Percentiles rank a stretch among this genome's conserved stretches.
phyloP scores from a whole-genome alignment of 2,888 invertebrate genomes.

The Poecilus cupreus region DNA sequence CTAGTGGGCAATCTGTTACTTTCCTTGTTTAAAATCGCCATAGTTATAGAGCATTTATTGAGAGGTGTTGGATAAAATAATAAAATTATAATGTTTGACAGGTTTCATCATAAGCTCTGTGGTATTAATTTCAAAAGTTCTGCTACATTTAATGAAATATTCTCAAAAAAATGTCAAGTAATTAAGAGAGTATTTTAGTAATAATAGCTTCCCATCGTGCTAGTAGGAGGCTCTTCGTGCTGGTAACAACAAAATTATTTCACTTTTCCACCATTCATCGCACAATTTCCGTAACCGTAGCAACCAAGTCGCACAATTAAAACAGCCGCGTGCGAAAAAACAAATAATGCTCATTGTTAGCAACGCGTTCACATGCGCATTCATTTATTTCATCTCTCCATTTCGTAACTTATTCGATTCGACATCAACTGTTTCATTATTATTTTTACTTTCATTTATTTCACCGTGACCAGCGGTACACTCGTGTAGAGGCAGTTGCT shows the following conservation, averaged over 20 bases:
- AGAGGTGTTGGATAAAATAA: too few species aligned
- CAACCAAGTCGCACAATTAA: conserved; percentile 5
- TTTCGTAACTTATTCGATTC: conserved; percentile 25
- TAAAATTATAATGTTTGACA: too few species aligned
- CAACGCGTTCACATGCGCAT: conserved; percentile 54
- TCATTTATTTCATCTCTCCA: conserved; percentile 10
- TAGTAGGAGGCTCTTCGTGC: neutral
- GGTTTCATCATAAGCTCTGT: too few species aligned
- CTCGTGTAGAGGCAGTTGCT: neutral
- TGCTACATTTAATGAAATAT: too few species aligned
- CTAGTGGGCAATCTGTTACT: too few species aligned
- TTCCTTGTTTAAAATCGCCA: too few species aligned
- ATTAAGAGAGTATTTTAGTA: neutral
- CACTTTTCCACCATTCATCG: conserved; percentile 28
- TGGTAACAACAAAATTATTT: conserved; percentile 22
- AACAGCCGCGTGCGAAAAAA: conserved; percentile 52
- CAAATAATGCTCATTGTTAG: conserved; percentile 51
- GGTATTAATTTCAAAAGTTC: too few species aligned
- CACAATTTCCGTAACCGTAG: conserved; percentile 25
- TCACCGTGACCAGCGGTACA: conserved; percentile 2
- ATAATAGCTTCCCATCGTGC: neutral
- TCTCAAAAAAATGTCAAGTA: neutral
- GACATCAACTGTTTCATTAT: neutral
- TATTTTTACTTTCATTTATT: conserved; percentile 44
- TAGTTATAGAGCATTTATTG: too few species aligned